Evolutionary conservation across 35 echinoderm and acorn worm genomes (phyloP), one percentile per base, ranked within the genome.

Genomic region (Eucidaris tribuloides): DNA sequence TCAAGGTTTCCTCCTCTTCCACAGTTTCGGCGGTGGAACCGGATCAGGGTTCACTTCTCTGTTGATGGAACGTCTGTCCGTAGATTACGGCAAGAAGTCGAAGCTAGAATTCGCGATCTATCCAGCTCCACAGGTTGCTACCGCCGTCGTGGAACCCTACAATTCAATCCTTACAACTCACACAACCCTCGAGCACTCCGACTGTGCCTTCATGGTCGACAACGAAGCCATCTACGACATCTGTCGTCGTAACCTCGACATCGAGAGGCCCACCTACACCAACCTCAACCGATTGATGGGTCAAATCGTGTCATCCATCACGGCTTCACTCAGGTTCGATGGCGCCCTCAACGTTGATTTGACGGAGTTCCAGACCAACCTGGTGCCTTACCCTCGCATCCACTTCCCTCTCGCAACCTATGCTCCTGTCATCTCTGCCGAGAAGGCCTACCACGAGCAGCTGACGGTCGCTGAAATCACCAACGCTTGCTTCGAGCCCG

Each of bases 361-460:
- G 58, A 91, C 89, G 5, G 89, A 91, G 58, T 91, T 91, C 81
- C 89, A 91, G 60, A 91, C 89, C 71, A 91, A 91, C 89, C 68
- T 91, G 89, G 89, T 91, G 79, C 89, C 89, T 29, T 91, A 91
- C 45, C 89, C 91, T 78, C 84, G 91, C 66, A 93, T 93, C 45
- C 91, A 93, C 58, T 93, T 93, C 80, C 91, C 91, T 49, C 71
- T 91, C 13, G 88, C 88, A 11, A 79, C 72, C 29, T 91, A 91
- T 33, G 62, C 82, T 38, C 82, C 82, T 7, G 62, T 85, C 62
- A 85, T 85, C 25, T 85, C 82, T 74, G 79, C 82, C 28, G 82
- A 85, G 82, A 85, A 85, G 33, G 82, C 82, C 9, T 85, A 74
- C 65, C 82, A 85, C 32, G 82, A 85, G 66, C 82, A 85, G 82